These are phyloP conservation scores for Chironomus striatipennis DNA, from an alignment of 1,140 invertebrate species.

Conservation along the genomic window DNA sequence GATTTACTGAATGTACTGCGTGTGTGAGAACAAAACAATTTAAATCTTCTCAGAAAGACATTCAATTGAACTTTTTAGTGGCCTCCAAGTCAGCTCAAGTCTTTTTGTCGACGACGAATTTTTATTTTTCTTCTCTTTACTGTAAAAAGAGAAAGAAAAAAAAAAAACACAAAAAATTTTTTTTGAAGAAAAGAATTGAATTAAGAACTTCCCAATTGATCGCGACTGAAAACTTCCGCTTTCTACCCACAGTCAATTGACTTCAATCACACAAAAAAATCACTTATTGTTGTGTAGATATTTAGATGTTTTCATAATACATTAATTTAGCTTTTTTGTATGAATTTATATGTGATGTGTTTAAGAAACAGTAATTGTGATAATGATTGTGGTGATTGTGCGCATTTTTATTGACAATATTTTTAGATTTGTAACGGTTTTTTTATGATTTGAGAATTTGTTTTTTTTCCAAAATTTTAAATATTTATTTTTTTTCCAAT, in stretches of 20 bases:
- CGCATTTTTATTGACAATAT: too few species aligned
- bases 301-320: slow-evolving; percentile 1
- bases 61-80: background rate
- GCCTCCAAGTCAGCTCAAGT: background rate
- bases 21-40: slow-evolving; percentile 7
- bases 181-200: slow-evolving; percentile 3
- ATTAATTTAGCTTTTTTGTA: background rate
- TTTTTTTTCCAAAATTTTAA: too few species aligned
- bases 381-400: too few species aligned
- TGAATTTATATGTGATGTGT: too few species aligned
- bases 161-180: too few species aligned
- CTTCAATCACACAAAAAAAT: background rate
- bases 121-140: too few species aligned
- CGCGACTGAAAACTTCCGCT: slow-evolving; percentile 1
- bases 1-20: background rate
- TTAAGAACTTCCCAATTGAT: slow-evolving; percentile 13
- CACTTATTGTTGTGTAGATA: background rate
- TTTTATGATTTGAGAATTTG: too few species aligned
- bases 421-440: too few species aligned
- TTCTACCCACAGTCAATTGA: slow-evolving; percentile 6
- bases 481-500: too few species aligned
- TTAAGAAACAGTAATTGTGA: too few species aligned
- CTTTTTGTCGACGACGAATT: too few species aligned
- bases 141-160: too few species aligned
- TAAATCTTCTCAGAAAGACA: background rate